Conservation (phyloP, 2,797 vertebrate genomes). For the Enteromius treurensis region DNA sequence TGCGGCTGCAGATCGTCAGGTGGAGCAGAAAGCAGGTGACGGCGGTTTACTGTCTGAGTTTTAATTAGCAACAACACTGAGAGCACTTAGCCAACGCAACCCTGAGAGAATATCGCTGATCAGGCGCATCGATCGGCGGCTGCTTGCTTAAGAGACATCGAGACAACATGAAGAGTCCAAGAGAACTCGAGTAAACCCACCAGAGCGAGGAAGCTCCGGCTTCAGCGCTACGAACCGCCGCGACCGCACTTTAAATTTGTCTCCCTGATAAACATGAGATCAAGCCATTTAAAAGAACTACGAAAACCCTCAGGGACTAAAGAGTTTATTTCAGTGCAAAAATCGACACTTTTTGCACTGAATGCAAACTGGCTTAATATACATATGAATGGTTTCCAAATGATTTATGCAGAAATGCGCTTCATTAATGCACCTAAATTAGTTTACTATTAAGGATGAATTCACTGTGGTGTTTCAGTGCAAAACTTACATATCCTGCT, state of each 20-base stretch:
- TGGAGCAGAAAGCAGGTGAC: conserved; percentile 45
- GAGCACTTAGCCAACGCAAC: conserved; percentile 58
- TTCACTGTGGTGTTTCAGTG: background rate
- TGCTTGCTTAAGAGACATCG: conserved; percentile 51
- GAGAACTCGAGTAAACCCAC: conserved; percentile 14
- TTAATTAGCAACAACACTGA: conserved; percentile 64
- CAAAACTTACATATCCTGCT: background rate
- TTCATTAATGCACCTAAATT: background rate
- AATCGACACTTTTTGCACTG: background rate
- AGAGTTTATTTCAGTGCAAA: background rate
- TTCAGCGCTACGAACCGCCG: background rate
- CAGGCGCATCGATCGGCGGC: conserved; percentile 57
- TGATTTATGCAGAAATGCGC: background rate
- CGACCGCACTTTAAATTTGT: background rate
- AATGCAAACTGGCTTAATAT: background rate
- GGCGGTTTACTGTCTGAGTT: conserved; percentile 30
- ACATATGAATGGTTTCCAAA: background rate
- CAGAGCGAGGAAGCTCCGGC: conserved; percentile 19
- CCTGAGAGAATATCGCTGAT: conserved; percentile 62
- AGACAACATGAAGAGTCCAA: conserved; percentile 1
- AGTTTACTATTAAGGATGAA: background rate
- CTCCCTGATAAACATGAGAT: background rate
- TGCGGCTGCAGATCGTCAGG: conserved; percentile 22
- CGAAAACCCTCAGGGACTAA: background rate
- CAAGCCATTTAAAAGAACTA: background rate